phyloP scores from a whole-genome alignment of 2,113 vertebrate genomes.

The Hydrochoerus hydrochaeris region DNA sequence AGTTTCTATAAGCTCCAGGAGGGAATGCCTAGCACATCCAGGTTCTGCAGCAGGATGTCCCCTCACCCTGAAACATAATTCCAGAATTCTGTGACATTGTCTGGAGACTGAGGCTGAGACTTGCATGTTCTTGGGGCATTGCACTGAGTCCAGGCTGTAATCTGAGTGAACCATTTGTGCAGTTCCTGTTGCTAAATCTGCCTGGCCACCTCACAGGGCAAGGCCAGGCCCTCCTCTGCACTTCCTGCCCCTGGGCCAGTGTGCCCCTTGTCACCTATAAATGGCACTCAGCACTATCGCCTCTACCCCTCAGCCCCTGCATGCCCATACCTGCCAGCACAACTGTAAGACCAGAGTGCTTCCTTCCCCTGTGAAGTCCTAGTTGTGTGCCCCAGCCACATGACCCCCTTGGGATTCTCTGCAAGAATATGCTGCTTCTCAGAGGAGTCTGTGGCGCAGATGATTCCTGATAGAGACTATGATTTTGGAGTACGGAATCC shows the following conservation, averaged over 20 bases:
- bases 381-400: rapidly evolving
- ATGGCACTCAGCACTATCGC: neutral
- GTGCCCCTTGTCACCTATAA: neutral
- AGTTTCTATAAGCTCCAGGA: neutral
- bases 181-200: neutral
- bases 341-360: neutral
- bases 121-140: neutral
- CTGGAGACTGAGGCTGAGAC: neutral
- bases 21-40: no score
- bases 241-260: neutral
- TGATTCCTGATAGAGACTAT: slow-evolving; percentile 25
- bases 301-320: neutral
- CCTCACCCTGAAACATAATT: neutral
- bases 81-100: neutral
- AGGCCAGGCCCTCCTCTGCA: neutral
- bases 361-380: neutral
- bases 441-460: neutral
- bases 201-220: neutral
- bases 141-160: neutral
- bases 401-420: neutral
- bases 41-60: neutral
- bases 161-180: neutral
- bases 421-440: neutral
- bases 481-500: slow-evolving; percentile 5
- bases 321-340: neutral